Base-by-base conservation (phyloP, 2,888 invertebrate species). In the Eristalinus sepulchralis region DNA sequence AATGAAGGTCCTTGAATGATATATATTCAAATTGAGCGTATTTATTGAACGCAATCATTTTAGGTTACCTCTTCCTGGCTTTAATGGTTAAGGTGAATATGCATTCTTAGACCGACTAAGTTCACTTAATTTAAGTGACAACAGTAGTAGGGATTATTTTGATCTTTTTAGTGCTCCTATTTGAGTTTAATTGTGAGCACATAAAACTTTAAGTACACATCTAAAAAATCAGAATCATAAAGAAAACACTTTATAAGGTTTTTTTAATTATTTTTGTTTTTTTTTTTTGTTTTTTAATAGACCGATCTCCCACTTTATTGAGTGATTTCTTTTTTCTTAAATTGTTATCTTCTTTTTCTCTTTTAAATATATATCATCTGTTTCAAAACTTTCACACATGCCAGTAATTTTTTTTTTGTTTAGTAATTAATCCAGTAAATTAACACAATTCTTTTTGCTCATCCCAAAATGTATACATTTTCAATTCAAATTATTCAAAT, bases 371-470 rank as follows among this genome's bases (percentile, higher is more conserved):
- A 78, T 79, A 73, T 80, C 67, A 80, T 80, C 72, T 72, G 34
- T 73, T 66, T 80, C 66, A 67, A 67, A 80, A 80, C 80, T 73
- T 73, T 80, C 79, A 79, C 79, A 79, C 79, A 64, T 72, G 63
- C 55, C 78, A 78, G 63, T 78, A 78, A 67, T 70, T 70, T 63
- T 70, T 20, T 22, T 57, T 22, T 57, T 33, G 34, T 70, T 70
- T 33, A 39, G 27, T 64, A 47, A 59, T 39, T 55, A 55, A 77
- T 68, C 47, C 66, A 57, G 63, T 60, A 60, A 80, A 73, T 72
- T 53, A 79, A 79, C 17, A 66, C 34, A 72, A 66, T 33, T 47
- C 64, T 63, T 33, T 9, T 57, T 55, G 20, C 20, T 33, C 9
- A 9, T 27, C 39, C 20, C 27, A 34, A 33, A 24, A 34, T 70